Conservation (phyloP, 2,113 vertebrate species). For the Epinephelus moara region DNA sequence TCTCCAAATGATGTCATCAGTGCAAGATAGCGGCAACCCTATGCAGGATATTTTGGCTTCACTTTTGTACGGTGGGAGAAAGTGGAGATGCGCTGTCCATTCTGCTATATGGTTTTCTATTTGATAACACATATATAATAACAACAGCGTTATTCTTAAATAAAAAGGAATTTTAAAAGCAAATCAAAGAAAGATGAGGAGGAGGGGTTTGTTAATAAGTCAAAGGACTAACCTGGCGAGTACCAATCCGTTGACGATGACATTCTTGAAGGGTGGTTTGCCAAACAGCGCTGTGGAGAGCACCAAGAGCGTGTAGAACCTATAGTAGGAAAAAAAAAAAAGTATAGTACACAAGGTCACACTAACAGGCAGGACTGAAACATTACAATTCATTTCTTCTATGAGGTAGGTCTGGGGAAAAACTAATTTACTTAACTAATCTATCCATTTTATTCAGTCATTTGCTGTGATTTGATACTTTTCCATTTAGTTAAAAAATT, state of each 20-base stretch:
- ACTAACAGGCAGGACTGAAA: background rate
- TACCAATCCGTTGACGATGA: conserved; percentile 96
- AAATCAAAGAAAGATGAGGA: background rate
- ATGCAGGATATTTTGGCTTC: too few species aligned
- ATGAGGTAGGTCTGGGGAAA: background rate
- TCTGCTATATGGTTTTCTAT: too few species aligned
- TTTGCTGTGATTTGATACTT: background rate
- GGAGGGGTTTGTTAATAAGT: background rate
- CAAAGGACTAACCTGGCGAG: conserved; percentile 89
- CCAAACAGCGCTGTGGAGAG: conserved; percentile 97
- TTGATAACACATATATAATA: background rate
- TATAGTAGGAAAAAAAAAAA: conserved; percentile 62
- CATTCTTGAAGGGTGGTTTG: conserved; percentile 96
- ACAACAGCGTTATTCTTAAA: background rate
- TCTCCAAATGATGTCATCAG: too few species aligned
- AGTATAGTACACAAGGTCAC: conserved; percentile 1
- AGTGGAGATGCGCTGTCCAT: too few species aligned
- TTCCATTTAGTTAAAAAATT: background rate
- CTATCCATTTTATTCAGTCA: background rate
- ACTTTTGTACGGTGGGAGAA: too few species aligned
- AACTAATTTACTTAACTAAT: background rate
- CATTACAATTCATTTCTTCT: background rate
- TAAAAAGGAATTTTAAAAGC: background rate
- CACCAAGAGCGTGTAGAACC: conserved; percentile 98
- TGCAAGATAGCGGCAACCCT: too few species aligned